Conservation (phyloP, 2,113 vertebrate genomes). For the Apistogramma diplotaenia region DNA sequence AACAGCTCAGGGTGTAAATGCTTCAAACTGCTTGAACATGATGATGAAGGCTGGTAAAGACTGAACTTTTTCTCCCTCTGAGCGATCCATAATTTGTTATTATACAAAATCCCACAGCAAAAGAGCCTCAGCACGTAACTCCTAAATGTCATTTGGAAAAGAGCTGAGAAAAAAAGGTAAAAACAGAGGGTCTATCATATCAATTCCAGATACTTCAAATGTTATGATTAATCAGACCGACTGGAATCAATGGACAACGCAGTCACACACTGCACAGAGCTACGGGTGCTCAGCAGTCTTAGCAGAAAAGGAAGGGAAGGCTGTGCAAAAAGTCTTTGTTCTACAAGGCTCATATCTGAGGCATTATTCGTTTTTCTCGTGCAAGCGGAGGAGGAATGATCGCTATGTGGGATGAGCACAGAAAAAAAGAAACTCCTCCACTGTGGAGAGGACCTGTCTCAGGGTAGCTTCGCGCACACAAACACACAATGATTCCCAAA, state of each 20-base stretch:
- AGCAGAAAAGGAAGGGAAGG: conserved; percentile 8
- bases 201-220: conserved; percentile 28
- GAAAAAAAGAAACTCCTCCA: conserved; percentile 25
- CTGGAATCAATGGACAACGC: conserved; percentile 45
- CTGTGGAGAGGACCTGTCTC: conserved; percentile 45
- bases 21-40: neutral
- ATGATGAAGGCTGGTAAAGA: neutral
- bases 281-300: conserved; percentile 12
- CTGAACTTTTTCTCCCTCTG: neutral
- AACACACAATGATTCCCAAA: conserved; percentile 1
- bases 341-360: conserved; percentile 61
- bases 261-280: conserved; percentile 26
- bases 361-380: conserved; percentile 62
- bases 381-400: conserved; percentile 71
- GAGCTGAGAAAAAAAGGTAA: neutral
- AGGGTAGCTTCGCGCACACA: conserved; percentile 22
- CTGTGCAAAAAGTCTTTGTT: conserved; percentile 52
- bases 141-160: neutral
- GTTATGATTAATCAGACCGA: conserved; percentile 29
- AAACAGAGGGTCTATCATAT: conserved; percentile 25
- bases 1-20: neutral
- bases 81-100: neutral
- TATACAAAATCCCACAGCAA: neutral
- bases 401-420: conserved; percentile 71
- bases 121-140: neutral